Evolutionary conservation across 2,888 invertebrate genomes (phyloP).

Genomic region (Rhopalosiphum nymphaeae): DNA sequence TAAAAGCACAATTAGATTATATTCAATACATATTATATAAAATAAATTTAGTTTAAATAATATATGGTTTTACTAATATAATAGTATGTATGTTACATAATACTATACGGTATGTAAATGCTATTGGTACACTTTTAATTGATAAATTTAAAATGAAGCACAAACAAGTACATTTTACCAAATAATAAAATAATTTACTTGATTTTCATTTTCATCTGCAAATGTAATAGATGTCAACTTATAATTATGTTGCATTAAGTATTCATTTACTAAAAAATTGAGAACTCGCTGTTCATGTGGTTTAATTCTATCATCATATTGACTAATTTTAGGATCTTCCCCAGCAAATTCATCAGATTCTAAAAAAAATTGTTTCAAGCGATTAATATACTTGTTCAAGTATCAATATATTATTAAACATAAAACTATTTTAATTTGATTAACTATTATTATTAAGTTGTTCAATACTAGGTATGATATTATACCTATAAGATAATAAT

Average conservation of each 20-base stretch:
- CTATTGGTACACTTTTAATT: background rate
- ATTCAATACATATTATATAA: background rate
- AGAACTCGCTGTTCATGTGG: constrained; percentile 87
- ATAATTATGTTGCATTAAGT: constrained; percentile 82
- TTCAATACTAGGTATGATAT: background rate
- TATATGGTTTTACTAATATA: no score
- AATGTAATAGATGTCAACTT: constrained; percentile 91
- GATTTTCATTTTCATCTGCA: constrained; percentile 90
- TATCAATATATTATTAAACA: background rate
- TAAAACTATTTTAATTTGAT: background rate
- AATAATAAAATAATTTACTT: constrained; percentile 72
- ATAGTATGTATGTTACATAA: background rate
- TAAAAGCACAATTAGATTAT: background rate
- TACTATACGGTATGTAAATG: background rate
- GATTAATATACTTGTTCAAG: background rate
- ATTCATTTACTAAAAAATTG: constrained; percentile 90
- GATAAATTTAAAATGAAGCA: background rate
- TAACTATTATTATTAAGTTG: background rate
- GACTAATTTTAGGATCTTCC: constrained; percentile 68
- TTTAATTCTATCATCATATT: constrained; percentile 72
- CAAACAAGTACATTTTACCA: background rate
- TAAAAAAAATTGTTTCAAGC: constrained; percentile 67
- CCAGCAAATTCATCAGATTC: constrained; percentile 74
- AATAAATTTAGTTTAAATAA: background rate
- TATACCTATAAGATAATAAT: background rate